Base-by-base conservation (phyloP, 2,888 invertebrate genomes). In the Neoascia interrupta region DNA sequence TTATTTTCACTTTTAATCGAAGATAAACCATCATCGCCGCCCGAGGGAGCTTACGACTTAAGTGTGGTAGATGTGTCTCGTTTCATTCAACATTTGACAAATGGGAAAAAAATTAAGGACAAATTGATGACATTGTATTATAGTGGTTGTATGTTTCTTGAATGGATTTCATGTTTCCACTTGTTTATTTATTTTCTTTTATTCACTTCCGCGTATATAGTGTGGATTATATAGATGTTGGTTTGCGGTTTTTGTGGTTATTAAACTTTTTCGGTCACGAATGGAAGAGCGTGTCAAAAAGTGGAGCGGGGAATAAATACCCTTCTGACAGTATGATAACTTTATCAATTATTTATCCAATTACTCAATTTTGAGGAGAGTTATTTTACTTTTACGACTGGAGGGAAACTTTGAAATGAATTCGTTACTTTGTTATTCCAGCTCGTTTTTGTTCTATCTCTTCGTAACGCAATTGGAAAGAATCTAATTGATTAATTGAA, bases 401-500 rank as follows among this genome's bases (percentile, higher is more conserved):
- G 16, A 10, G 26, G n/a, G n/a, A n/a, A n/a, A n/a, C n/a, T 23
- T 4, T 16, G 18, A 43, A 51, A 51, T 60, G 13, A 36, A 45
- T 60, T 69, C 36, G 36, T 60, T 49, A 31, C 15, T 28, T 16
- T 23, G 11, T 23, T 28, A 13, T 36, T 45, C 2, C 8, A 43
- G 13, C 11, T 39, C 3, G 23, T 11, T 26, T 18, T 8, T 23
- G 11, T 10, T 37, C 23, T 43, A 4, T 45, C 16, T 53, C 16
- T 60, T 39, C n/a, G n/a, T n/a, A 49, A 51, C 64, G 43, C 41
- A 61, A 37, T 51, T 61, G 43, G 54, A 31, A 18, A 34, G 60
- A 41, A 18, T 54, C 41, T 72, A 79, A 72, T 79, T 72, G 72
- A 72, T 72, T 49, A 79, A 79, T 79, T 72, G 64, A 79, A 64